phyloP scores from a whole-genome alignment of 1,140 invertebrate genomes.

The Heliconius himera region DNA sequence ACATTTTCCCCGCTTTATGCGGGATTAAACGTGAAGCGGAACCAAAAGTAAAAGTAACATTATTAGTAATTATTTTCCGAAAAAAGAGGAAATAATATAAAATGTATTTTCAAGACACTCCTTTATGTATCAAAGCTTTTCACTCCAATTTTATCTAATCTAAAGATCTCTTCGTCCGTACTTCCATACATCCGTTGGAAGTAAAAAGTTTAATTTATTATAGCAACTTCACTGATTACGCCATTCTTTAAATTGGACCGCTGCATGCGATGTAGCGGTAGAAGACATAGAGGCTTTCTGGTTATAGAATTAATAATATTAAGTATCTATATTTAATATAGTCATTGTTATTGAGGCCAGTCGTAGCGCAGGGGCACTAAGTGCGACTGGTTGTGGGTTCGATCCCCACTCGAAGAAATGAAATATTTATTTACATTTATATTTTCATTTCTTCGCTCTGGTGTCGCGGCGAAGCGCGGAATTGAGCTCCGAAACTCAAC shows the following conservation, averaged over 20 bases:
- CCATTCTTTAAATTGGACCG: conserved; percentile 9
- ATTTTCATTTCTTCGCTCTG: too few relatives aligned
- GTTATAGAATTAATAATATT: neutral
- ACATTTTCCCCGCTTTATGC: too few relatives aligned
- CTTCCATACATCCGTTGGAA: neutral
- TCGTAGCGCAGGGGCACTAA: too few relatives aligned
- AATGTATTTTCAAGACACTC: neutral
- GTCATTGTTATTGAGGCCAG: too few relatives aligned
- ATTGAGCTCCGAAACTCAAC: too few relatives aligned
- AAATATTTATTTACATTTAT: too few relatives aligned
- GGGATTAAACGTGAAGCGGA: too few relatives aligned
- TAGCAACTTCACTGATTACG: conserved; percentile 8
- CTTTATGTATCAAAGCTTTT: conserved; percentile 7
- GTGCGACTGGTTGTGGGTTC: too few relatives aligned
- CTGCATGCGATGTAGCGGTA: neutral
- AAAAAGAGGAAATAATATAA: neutral
- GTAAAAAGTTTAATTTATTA: conserved; percentile 16
- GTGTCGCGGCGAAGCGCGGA: too few relatives aligned
- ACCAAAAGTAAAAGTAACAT: neutral
- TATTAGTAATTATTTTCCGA: neutral
- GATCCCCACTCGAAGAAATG: too few relatives aligned
- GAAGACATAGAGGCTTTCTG: neutral
- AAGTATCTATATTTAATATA: too few relatives aligned
- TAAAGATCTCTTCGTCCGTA: conserved; percentile 1
- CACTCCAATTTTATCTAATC: conserved; percentile 3